phyloP scores from a whole-genome alignment of 2,113 vertebrate species.

The Solea solea region DNA sequence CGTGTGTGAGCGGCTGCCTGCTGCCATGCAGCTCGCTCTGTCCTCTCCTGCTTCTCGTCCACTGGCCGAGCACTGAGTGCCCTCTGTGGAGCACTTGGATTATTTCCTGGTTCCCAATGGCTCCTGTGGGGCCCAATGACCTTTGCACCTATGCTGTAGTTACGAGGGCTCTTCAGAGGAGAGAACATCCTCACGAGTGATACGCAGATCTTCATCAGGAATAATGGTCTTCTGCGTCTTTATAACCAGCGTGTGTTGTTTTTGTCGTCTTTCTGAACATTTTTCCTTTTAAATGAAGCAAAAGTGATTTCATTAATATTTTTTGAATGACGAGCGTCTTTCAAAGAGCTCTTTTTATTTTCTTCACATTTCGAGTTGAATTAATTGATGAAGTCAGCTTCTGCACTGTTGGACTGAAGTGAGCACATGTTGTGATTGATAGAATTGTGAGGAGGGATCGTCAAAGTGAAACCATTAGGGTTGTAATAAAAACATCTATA shows the following conservation, averaged over 20 bases:
- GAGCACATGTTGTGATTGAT: slow-evolving; percentile 28
- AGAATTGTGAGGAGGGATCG: slow-evolving; percentile 9
- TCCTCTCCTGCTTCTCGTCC: slow-evolving; percentile 32
- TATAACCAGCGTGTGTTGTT: slow-evolving; percentile 22
- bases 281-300: slow-evolving; percentile 14
- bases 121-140: slow-evolving; percentile 60
- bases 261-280: slow-evolving; percentile 4
- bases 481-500: slow-evolving; percentile 9
- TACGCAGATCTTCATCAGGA: slow-evolving; percentile 42
- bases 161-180: slow-evolving; percentile 64
- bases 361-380: slow-evolving; percentile 4
- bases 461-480: slow-evolving; percentile 6
- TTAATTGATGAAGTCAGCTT: slow-evolving; percentile 19
- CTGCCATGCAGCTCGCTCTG: slow-evolving; percentile 30
- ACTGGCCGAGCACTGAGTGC: slow-evolving; percentile 29
- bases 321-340: slow-evolving; percentile 4
- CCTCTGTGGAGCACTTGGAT: slow-evolving; percentile 62
- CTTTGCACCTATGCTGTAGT: slow-evolving; percentile 60
- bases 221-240: slow-evolving; percentile 22
- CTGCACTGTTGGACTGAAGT: slow-evolving; percentile 13
- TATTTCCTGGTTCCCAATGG: slow-evolving; percentile 58
- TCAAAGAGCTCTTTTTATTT: slow-evolving; percentile 13
- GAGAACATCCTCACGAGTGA: slow-evolving; percentile 43
- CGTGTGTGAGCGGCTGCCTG: slow-evolving; percentile 28
- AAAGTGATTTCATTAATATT: slow-evolving; percentile 17